phyloP scores from a whole-genome alignment of 1,140 invertebrate genomes.

The Hyles vespertilio region DNA sequence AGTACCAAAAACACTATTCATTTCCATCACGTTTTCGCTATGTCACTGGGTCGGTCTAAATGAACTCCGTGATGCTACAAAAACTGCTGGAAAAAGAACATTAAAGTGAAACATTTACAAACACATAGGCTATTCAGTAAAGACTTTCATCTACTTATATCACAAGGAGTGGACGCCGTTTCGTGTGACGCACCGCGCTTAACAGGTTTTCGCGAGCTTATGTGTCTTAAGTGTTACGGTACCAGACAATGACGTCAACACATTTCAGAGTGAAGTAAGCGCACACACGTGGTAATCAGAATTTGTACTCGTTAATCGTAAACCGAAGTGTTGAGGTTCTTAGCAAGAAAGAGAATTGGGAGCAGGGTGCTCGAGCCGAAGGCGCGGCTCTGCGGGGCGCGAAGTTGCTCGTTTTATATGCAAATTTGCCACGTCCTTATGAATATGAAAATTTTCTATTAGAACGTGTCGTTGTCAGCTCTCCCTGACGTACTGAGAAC shows the following conservation, averaged over 20 bases:
- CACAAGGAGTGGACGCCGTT: too few species aligned
- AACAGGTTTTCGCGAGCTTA: too few species aligned
- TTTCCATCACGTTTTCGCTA: neutral
- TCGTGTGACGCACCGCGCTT: too few species aligned
- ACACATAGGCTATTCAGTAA: neutral
- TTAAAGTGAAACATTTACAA: neutral
- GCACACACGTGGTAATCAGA: too few species aligned
- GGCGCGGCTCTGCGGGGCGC: conserved; percentile 28
- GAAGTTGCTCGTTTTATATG: conserved; percentile 72
- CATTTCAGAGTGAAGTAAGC: too few species aligned
- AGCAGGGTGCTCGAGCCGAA: conserved; percentile 41
- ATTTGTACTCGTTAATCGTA: conserved; percentile 21
- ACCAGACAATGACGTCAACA: too few species aligned
- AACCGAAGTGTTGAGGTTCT: conserved; percentile 31
- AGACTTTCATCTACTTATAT: too few species aligned
- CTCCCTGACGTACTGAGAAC: conserved; percentile 49
- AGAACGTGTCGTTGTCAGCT: conserved; percentile 71
- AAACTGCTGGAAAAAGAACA: neutral
- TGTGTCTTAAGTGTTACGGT: too few species aligned
- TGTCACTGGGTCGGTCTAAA: conserved; percentile 2
- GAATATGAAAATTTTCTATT: conserved; percentile 76
- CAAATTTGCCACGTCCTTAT: conserved; percentile 71
- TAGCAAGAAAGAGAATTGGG: conserved; percentile 45
- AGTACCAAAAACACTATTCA: neutral
- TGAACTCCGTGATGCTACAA: neutral